A percentile compares a stretch with the other conserved stretches of the same genome.
Evolutionary conservation across 2,888 invertebrate species (phyloP).

Genomic region (Petrolisthes manimaculis): DNA sequence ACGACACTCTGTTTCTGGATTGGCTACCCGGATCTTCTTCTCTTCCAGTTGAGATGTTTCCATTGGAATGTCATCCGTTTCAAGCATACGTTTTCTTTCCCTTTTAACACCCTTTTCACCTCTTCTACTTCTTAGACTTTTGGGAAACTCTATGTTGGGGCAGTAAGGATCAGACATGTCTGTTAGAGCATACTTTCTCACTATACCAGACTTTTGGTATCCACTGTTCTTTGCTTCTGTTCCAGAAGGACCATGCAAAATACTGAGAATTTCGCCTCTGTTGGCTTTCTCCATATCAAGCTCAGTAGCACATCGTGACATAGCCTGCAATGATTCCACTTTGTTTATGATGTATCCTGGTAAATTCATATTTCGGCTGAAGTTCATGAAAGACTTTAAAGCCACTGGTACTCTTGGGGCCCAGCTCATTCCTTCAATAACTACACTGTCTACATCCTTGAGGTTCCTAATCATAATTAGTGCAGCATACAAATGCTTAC

Average conservation of each 20-base stretch:
- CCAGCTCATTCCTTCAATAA: conserved; percentile 10
- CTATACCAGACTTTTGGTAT: not conserved
- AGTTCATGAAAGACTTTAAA: conserved; percentile 23
- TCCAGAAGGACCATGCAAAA: conserved; percentile 7
- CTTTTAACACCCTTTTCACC: conserved; percentile 12
- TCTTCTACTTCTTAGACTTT: conserved; percentile 25
- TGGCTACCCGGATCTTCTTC: conserved; percentile 25
- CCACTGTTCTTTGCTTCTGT: not conserved
- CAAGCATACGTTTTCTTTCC: conserved; percentile 15
- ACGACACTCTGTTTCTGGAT: conserved; percentile 15
- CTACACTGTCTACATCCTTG: conserved; percentile 19
- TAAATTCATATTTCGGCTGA: conserved; percentile 21
- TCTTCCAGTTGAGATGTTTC: conserved; percentile 16
- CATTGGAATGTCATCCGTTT: conserved; percentile 11
- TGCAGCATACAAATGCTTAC: conserved; percentile 20
- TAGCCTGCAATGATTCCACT: conserved; percentile 13
- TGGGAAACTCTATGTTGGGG: conserved; percentile 27
- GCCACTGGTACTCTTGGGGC: conserved; percentile 16
- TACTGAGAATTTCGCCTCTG: conserved; percentile 9
- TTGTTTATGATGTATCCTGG: conserved; percentile 20
- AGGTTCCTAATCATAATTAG: conserved; percentile 25
- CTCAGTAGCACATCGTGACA: conserved; percentile 17
- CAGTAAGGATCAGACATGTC: conserved; percentile 34
- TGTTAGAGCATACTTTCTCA: conserved; percentile 25
- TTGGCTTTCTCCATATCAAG: conserved; percentile 9